Conservation (phyloP, 92 coral and sea anemone genomes). For the Zoanthus sociatus region DNA sequence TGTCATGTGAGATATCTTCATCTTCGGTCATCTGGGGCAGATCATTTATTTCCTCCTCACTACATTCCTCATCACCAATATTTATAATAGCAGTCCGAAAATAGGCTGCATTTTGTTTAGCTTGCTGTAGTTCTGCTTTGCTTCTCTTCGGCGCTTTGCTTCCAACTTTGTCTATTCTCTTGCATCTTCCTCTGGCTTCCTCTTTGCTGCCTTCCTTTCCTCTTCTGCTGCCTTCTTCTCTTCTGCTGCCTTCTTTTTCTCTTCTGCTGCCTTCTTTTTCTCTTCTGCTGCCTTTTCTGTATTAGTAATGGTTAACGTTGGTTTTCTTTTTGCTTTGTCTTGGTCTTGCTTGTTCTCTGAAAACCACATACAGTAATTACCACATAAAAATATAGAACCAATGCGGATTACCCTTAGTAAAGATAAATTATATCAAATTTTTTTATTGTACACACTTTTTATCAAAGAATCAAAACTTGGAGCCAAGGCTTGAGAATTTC, state of each 20-base stretch:
- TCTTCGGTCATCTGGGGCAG: not conserved
- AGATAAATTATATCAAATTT: no score
- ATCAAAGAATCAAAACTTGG: no score
- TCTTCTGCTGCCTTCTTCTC: not conserved
- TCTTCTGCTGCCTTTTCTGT: no score
- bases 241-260: not conserved
- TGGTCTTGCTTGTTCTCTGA: no score
- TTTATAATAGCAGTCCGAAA: not conserved
- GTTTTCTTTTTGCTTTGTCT: no score
- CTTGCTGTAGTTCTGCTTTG: not conserved
- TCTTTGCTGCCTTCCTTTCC: not conserved
- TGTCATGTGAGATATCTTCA: not conserved
- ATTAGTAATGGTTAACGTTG: no score
- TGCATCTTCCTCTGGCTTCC: conserved; percentile 1
- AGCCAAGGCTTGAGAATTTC: no score
- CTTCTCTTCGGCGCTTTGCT: not conserved
- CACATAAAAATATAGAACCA: no score
- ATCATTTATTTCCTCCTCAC: not conserved
- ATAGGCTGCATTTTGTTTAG: not conserved
- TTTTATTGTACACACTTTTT: no score
- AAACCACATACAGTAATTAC: no score
- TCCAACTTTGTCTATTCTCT: not conserved
- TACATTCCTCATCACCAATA: not conserved
- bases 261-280: not conserved
- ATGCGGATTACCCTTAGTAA: no score